These are phyloP conservation scores for Ophonus ardosiacus DNA, from an alignment of 2,888 invertebrate species.

Conservation along the genomic window DNA sequence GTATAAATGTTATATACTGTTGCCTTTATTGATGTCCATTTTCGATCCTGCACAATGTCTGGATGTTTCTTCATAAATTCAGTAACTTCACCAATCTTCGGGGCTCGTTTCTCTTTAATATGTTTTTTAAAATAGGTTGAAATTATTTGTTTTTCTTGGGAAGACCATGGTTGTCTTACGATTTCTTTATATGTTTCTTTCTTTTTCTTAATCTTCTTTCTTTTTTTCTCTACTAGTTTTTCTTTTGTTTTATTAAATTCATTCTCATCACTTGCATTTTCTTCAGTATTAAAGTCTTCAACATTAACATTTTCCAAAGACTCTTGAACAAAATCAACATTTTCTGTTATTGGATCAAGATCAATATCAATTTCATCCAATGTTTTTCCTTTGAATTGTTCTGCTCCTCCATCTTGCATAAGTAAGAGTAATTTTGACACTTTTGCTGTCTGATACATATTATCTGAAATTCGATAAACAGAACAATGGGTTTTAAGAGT, in stretches of 20 bases:
- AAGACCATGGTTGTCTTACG: background rate
- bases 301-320: background rate
- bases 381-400: conserved; percentile 65
- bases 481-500: conserved; percentile 65
- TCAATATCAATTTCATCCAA: conserved; percentile 65
- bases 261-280: background rate
- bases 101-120: conserved; percentile 2
- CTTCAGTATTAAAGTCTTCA: background rate
- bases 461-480: conserved; percentile 67
- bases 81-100: background rate
- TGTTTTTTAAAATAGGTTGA: background rate
- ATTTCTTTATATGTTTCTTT: background rate
- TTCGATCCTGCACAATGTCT: background rate
- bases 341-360: background rate
- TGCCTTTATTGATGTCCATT: background rate
- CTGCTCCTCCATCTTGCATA: conserved; percentile 65
- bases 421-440: conserved; percentile 66
- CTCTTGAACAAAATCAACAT: background rate
- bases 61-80: background rate
- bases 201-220: background rate
- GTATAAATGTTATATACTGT: background rate
- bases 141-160: background rate
- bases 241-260: background rate
- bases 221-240: background rate
- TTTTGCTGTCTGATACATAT: conserved; percentile 67